Percentiles rank a stretch among this genome's conserved stretches.
Evolutionary conservation across 2,888 invertebrate species (phyloP).

Genomic region (Omphaloscelis lunosa): DNA sequence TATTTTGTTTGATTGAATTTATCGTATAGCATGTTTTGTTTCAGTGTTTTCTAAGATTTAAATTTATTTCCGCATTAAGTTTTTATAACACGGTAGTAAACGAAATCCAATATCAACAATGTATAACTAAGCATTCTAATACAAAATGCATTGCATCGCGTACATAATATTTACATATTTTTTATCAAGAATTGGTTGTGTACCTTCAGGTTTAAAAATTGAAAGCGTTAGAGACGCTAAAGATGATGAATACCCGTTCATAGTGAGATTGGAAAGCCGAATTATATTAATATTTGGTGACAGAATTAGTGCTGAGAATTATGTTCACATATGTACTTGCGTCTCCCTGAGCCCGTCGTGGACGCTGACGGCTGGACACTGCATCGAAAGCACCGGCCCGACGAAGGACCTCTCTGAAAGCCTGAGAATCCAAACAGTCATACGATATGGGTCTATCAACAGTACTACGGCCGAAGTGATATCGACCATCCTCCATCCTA

Average conservation of each 20-base stretch:
- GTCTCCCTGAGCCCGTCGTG: conserved; percentile 23
- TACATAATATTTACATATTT: conserved; percentile 30
- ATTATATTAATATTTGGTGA: conserved; percentile 21
- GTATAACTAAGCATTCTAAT: conserved; percentile 7
- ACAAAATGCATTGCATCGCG: conserved; percentile 40
- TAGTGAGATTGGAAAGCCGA: conserved; percentile 50
- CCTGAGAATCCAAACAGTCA: conserved; percentile 33
- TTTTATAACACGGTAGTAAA: conserved; percentile 55
- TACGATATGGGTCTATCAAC: conserved; percentile 41
- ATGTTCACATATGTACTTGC: conserved; percentile 48
- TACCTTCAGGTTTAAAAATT: conserved; percentile 43
- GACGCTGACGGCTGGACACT: conserved; percentile 52
- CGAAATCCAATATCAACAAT: conserved; percentile 15
- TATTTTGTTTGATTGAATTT: conserved; percentile 22
- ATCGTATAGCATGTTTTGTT: conserved; percentile 18
- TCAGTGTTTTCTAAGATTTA: conserved; percentile 34
- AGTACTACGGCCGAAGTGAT: conserved; percentile 20
- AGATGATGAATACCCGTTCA: conserved; percentile 39
- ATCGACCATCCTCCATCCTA: conserved; percentile 35
- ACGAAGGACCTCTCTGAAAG: conserved; percentile 26
- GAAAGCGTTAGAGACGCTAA: neutral
- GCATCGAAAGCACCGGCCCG: conserved; percentile 38
- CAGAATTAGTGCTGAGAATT: conserved; percentile 19
- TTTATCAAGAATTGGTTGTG: conserved; percentile 22
- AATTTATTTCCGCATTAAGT: conserved; percentile 39